phyloP scores from a whole-genome alignment of 2,888 invertebrate species.

The Hanleya hanleyi region DNA sequence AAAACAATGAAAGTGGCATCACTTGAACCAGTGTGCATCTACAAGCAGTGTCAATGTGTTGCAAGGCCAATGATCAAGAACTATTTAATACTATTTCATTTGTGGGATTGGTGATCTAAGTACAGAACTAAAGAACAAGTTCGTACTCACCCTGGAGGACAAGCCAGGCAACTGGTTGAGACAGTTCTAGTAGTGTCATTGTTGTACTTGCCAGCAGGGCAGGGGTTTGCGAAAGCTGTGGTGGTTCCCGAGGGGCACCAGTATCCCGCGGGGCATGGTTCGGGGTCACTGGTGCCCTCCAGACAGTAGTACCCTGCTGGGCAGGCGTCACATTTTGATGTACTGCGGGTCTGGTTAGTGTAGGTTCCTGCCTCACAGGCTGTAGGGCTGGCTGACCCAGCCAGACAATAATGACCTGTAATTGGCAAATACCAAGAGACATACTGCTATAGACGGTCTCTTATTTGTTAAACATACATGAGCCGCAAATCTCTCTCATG shows the following conservation, averaged over 20 bases:
- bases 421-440: no score
- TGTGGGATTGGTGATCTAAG: no score
- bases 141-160: slow-evolving; percentile 64
- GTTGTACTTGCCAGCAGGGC: slow-evolving; percentile 65
- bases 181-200: slow-evolving; percentile 58
- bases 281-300: slow-evolving; percentile 57
- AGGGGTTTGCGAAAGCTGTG: slow-evolving; percentile 47
- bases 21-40: no score
- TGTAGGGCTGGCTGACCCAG: slow-evolving; percentile 49
- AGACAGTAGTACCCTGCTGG: slow-evolving; percentile 67
- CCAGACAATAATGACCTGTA: slow-evolving; percentile 64
- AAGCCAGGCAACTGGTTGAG: slow-evolving; percentile 53
- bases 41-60: no score
- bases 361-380: slow-evolving; percentile 59
- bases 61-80: no score
- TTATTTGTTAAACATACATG: no score
- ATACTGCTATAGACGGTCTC: no score
- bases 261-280: slow-evolving; percentile 64
- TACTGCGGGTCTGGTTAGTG: slow-evolving; percentile 51
- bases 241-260: slow-evolving; percentile 51
- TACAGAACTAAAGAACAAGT: no score
- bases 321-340: slow-evolving; percentile 55
- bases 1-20: no score
- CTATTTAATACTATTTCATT: no score
- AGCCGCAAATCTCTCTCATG: no score